Conservation (phyloP, 1,140 invertebrate genomes). For the Thaumatotibia leucotreta region DNA sequence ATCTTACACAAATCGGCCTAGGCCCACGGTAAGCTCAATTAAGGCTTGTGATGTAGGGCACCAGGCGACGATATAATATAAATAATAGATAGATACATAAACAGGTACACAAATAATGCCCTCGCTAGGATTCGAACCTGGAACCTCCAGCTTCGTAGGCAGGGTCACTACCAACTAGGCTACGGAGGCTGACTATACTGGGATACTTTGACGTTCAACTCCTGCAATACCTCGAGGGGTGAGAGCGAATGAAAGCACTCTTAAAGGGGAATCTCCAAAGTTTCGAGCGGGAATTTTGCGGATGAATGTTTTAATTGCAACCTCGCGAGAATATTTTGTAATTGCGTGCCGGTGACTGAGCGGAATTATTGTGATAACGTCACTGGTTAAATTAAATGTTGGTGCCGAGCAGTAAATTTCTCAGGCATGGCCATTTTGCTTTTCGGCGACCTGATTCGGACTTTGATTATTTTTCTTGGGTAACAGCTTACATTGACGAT, state of each 20-base stretch:
- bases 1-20: too few species aligned
- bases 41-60: too few species aligned
- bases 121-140: too few species aligned
- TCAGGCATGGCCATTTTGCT: background rate
- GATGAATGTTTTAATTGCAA: slow-evolving; percentile 73
- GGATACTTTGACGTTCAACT: background rate
- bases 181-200: background rate
- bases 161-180: too few species aligned
- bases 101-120: too few species aligned
- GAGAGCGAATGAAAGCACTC: background rate
- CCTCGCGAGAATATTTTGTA: slow-evolving; percentile 67
- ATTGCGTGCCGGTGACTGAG: slow-evolving; percentile 45
- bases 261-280: slow-evolving; percentile 45
- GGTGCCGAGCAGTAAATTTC: background rate
- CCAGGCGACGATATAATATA: too few species aligned
- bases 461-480: background rate
- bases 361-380: slow-evolving; percentile 27
- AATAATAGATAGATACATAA: too few species aligned
- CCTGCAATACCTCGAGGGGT: background rate
- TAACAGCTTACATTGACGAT: background rate
- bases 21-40: too few species aligned
- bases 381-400: slow-evolving; percentile 11
- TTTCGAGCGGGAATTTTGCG: slow-evolving; percentile 66
- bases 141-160: too few species aligned
- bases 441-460: background rate